These are phyloP conservation scores for Brachyistius frenatus DNA, from an alignment of 2,113 vertebrate genomes.

Conservation along the genomic window DNA sequence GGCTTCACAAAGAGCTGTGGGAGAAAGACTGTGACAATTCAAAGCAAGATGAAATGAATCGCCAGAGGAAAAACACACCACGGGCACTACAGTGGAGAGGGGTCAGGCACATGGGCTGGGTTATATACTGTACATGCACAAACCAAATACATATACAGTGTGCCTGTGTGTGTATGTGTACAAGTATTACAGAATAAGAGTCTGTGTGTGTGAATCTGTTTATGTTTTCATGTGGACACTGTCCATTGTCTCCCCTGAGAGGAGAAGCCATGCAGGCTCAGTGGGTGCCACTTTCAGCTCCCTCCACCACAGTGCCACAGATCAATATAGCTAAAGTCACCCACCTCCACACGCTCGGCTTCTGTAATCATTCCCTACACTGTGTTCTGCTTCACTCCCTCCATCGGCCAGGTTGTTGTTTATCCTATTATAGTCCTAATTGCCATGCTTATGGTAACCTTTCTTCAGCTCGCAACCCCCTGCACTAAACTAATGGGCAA, in stretches of 20 bases:
- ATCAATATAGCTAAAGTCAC: constrained; percentile 78
- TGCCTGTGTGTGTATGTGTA: constrained; percentile 4
- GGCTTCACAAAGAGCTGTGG: constrained; percentile 72
- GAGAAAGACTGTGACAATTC: constrained; percentile 42
- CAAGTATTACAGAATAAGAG: constrained; percentile 9
- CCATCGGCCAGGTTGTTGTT: constrained; percentile 81
- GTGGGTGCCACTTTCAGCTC: constrained; percentile 70
- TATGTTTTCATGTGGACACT: constrained; percentile 42
- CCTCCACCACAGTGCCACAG: constrained; percentile 47
- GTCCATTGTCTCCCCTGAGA: constrained; percentile 64
- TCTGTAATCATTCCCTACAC: constrained; percentile 72
- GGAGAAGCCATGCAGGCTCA: constrained; percentile 46
- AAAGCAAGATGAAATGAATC: constrained; percentile 65
- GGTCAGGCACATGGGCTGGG: background rate
- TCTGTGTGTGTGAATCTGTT: constrained; percentile 46
- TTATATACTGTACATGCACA: background rate
- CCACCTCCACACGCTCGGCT: constrained; percentile 60
- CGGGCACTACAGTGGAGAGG: constrained; percentile 20
- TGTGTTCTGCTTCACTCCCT: constrained; percentile 74
- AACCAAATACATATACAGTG: background rate
- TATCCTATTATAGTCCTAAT: constrained; percentile 83
- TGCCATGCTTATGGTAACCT: constrained; percentile 80
- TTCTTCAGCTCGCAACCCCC: constrained; percentile 76
- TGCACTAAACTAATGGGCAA: constrained; percentile 78
- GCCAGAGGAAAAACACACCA: constrained; percentile 50